These are phyloP conservation scores for Battus philenor DNA, from an alignment of 1,140 invertebrate genomes.

Conservation along the genomic window DNA sequence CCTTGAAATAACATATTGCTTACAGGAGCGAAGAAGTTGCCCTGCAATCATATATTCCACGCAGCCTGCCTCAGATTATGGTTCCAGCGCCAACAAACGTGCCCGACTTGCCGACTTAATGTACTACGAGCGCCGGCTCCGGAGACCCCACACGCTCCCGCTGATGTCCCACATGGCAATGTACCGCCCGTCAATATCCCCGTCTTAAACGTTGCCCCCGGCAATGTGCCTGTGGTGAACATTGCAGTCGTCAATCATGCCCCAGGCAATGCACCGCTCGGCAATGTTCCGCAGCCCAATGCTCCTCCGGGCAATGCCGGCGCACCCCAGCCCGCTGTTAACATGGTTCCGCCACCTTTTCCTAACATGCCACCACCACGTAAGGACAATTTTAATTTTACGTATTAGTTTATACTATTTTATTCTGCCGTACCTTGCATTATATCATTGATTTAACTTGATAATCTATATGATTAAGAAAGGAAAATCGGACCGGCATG, in stretches of 20 bases:
- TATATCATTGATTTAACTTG: no score
- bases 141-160: constrained; percentile 77
- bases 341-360: constrained; percentile 81
- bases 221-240: not conserved
- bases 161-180: constrained; percentile 9
- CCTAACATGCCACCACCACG: constrained; percentile 58
- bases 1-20: no score
- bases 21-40: constrained; percentile 95
- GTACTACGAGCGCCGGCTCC: constrained; percentile 85
- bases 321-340: constrained; percentile 76
- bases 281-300: constrained; percentile 1
- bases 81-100: constrained; percentile 99
- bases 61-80: constrained; percentile 98
- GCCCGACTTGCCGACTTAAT: constrained; percentile 98
- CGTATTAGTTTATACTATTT: no score
- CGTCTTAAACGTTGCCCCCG: not conserved
- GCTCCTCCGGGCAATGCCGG: constrained; percentile 15
- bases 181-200: constrained; percentile 17
- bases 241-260: no score
- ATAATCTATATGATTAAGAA: no score
- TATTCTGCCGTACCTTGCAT: no score
- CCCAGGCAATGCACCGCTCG: constrained; percentile 5
- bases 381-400: constrained; percentile 19
- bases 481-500: no score
- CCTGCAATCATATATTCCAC: constrained; percentile 99